Evolutionary conservation across 2,888 invertebrate species (phyloP).

Genomic region (Dorcus parallelipipedus): DNA sequence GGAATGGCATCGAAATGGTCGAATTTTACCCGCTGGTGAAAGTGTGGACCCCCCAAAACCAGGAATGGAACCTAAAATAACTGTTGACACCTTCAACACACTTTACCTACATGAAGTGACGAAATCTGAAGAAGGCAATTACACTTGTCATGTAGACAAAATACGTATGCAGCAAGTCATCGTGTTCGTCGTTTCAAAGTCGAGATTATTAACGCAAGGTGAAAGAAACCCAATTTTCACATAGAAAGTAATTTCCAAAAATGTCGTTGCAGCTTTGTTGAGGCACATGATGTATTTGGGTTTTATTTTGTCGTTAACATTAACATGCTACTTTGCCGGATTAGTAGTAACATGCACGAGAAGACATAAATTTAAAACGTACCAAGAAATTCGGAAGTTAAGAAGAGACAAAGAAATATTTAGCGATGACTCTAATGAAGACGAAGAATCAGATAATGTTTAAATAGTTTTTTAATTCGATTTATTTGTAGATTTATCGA

Average conservation of each 20-base stretch:
- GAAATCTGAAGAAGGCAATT: slow-evolving; percentile 63
- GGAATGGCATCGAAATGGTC: slow-evolving; percentile 56
- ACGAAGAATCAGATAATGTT: slow-evolving; percentile 2
- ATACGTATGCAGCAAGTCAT: slow-evolving; percentile 54
- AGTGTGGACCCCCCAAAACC: slow-evolving; percentile 32
- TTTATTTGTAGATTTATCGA: background rate
- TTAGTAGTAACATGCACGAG: slow-evolving; percentile 54
- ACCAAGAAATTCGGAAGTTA: slow-evolving; percentile 31
- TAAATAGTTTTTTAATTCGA: background rate
- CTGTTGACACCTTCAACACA: slow-evolving; percentile 56
- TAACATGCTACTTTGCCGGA: slow-evolving; percentile 58
- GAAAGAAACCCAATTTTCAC: slow-evolving; percentile 3
- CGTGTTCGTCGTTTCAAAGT: slow-evolving; percentile 53
- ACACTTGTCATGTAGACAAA: slow-evolving; percentile 65
- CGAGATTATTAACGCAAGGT: slow-evolving; percentile 54
- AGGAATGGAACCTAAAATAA: slow-evolving; percentile 46
- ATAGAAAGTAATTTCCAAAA: background rate
- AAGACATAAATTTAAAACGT: slow-evolving; percentile 46
- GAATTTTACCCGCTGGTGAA: slow-evolving; percentile 48
- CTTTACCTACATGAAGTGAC: slow-evolving; percentile 59
- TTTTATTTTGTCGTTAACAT: slow-evolving; percentile 55
- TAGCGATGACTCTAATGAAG: slow-evolving; percentile 2
- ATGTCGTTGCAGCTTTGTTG: slow-evolving; percentile 51
- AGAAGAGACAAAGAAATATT: slow-evolving; percentile 14
- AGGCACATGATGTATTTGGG: slow-evolving; percentile 58